Evolutionary conservation across 2,888 invertebrate species (phyloP).

Genomic region (Pegoplata infirma): DNA sequence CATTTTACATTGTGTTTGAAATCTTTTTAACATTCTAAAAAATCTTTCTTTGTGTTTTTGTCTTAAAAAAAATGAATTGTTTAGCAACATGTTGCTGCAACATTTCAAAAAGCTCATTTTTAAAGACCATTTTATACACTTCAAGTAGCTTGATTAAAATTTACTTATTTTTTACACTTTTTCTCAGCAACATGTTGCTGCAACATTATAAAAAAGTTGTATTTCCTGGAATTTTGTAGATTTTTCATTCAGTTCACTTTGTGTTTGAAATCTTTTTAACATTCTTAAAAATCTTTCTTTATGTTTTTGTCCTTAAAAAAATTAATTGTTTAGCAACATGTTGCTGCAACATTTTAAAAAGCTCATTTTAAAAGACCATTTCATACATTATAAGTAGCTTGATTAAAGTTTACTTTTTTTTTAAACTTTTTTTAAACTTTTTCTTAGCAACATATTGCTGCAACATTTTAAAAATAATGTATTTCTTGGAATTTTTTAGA

Average conservation of each 20-base stretch:
- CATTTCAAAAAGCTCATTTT: constrained; percentile 9
- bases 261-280: not conserved
- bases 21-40: too few relatives aligned
- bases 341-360: too few relatives aligned
- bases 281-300: not conserved
- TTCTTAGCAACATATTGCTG: constrained; percentile 38
- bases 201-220: too few relatives aligned
- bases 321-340: too few relatives aligned
- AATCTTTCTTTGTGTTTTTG: too few relatives aligned
- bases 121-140: too few relatives aligned
- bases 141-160: too few relatives aligned
- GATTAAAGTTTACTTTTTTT: not conserved
- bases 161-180: too few relatives aligned
- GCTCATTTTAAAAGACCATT: too few relatives aligned
- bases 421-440: not conserved
- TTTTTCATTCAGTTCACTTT: too few relatives aligned
- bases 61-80: not conserved
- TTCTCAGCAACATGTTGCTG: constrained; percentile 33
- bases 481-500: not conserved
- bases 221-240: not conserved
- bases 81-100: constrained; percentile 46
- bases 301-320: too few relatives aligned
- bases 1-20: not conserved
- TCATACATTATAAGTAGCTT: not conserved
- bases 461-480: constrained; percentile 11